Evolutionary conservation across 2,888 invertebrate species (phyloP).

Genomic region (Drepana falcataria): DNA sequence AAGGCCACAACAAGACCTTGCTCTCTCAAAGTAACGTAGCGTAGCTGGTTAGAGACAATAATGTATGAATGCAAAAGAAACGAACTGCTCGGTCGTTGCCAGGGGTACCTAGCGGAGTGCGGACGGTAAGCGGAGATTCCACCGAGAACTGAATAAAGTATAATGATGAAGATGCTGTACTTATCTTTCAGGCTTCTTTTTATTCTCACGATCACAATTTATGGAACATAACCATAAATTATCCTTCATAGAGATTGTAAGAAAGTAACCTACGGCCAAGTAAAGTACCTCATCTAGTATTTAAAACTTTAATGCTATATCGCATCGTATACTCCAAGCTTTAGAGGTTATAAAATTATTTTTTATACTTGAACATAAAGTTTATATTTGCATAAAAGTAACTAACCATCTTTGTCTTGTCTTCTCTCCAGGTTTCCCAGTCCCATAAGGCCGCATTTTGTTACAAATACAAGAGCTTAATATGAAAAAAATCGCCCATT

Average conservation of each 20-base stretch:
- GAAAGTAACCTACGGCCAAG: background rate
- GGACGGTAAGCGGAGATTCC: too few relatives aligned
- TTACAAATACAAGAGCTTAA: slow-evolving; percentile 35
- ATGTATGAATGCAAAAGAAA: too few relatives aligned
- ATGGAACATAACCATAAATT: background rate
- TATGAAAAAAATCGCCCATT: slow-evolving; percentile 51
- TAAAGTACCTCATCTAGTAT: background rate
- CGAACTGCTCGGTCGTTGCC: too few relatives aligned
- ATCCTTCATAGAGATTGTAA: background rate
- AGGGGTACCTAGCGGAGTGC: too few relatives aligned
- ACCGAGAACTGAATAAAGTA: too few relatives aligned
- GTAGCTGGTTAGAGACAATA: too few relatives aligned
- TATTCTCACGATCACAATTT: background rate
- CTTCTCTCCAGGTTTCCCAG: slow-evolving; percentile 43
- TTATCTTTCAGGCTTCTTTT: too few relatives aligned
- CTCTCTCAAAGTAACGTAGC: too few relatives aligned
- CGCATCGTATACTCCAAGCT: slow-evolving; percentile 18
- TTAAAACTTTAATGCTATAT: slow-evolving; percentile 12
- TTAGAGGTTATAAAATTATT: slow-evolving; percentile 25
- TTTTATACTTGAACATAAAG: slow-evolving; percentile 27
- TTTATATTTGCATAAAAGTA: slow-evolving; percentile 29
- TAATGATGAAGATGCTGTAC: too few relatives aligned
- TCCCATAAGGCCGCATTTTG: slow-evolving; percentile 36
- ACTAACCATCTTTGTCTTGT: slow-evolving; percentile 25
- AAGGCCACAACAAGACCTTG: too few relatives aligned